Conservation (phyloP, 2,797 vertebrate genomes). For the Prionace glauca region DNA sequence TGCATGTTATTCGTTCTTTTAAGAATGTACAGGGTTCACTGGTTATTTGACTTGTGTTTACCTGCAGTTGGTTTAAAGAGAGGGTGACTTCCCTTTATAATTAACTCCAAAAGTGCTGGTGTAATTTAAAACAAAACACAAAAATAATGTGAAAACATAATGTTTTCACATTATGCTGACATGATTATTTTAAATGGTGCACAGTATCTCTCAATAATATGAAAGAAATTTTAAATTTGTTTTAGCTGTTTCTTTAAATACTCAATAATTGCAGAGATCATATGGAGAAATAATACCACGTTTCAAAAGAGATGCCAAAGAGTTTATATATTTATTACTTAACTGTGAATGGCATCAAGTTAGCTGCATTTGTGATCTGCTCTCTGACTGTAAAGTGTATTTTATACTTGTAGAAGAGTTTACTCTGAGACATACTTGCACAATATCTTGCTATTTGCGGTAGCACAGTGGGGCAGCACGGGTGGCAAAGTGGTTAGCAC, state of each 20-base stretch:
- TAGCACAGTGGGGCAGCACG: too few species aligned
- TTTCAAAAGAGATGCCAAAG: not conserved
- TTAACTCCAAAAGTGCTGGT: not conserved
- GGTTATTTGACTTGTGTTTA: not conserved
- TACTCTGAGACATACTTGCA: too few species aligned
- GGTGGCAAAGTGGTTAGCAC: too few species aligned
- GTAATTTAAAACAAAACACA: not conserved
- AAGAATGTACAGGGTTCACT: not conserved
- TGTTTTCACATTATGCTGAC: not conserved
- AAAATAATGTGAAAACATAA: not conserved
- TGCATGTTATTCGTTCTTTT: not conserved
- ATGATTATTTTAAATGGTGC: not conserved
- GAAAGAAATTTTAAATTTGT: not conserved
- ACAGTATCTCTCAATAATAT: not conserved
- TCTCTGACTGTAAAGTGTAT: too few species aligned
- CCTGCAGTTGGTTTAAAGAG: not conserved
- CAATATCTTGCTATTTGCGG: too few species aligned
- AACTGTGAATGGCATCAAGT: too few species aligned
- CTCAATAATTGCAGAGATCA: not conserved
- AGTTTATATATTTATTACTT: not conserved
- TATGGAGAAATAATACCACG: not conserved
- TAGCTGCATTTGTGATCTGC: too few species aligned
- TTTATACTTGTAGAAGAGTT: too few species aligned
- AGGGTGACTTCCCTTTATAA: not conserved
- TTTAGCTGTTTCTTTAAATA: not conserved